Evolutionary conservation across 64 coral and sea anemone species (phyloP), one percentile per base, ranked within the genome.

Genomic region (Orbicella faveolata): DNA sequence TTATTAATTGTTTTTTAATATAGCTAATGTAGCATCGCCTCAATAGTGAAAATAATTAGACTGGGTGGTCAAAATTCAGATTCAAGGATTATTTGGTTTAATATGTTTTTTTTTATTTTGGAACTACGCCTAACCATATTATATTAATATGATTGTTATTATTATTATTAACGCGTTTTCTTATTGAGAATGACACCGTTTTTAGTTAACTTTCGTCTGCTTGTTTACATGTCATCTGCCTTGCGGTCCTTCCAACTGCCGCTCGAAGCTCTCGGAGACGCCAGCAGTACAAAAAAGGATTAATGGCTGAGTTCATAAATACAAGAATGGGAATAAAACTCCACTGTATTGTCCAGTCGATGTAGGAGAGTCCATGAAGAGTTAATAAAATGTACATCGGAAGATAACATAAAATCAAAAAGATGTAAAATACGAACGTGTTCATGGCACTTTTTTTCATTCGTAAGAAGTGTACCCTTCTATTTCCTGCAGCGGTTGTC

Each of bases 341-440:
- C 72, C 72, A 74, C 14, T 74, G 25, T 74, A 34, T 26, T 34
- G 4, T 74, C 72, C 72, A 74, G 14, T 74, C 72, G 26, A 30
- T 74, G 9, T 35, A 59, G 15, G 55, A 59, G 55, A 59, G 10
- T 33, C 14, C 33, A 64, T 65, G 16, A 34, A 64, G 61, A 37
- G 59, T 36, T 19, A 82, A 37, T 64, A 82, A 23, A 82, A 82
- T 65, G 30, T 80, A 61, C 52, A 61, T 6, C 6, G 78, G 78
- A 17, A 80, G 16, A 61, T 61, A 80, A 55, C 78, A 80, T 57
- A 23, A 10, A 5, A 80, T 8, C 54, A 80, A 61, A 53, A 9
- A 80, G 13, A 61, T 80, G 52, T 80, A 61, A 36, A 80, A 61
- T 25, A 80, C 52, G 48, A 80, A 80, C 15, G 25, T 59, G 78